Evolutionary conservation across 2,113 vertebrate genomes (phyloP).

Genomic region (Galbula dea): DNA sequence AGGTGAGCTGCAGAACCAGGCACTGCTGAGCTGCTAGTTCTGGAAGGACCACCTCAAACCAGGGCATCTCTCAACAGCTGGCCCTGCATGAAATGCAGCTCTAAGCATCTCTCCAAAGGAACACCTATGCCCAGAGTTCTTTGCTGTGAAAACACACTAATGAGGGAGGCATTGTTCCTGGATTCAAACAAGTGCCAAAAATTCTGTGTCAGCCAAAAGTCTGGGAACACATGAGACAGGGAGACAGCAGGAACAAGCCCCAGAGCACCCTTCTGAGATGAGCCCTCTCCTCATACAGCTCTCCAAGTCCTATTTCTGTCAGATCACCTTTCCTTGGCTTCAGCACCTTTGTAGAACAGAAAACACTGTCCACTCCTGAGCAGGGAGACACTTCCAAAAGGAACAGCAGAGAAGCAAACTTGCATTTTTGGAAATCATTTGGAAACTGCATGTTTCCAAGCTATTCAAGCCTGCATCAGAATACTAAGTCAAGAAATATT

Average conservation of each 20-base stretch:
- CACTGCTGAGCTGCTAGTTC: not conserved
- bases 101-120: too few species aligned
- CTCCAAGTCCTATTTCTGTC: too few species aligned
- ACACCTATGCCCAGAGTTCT: not conserved
- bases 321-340: not conserved
- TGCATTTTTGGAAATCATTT: not conserved
- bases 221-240: not conserved
- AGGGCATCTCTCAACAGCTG: not conserved
- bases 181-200: not conserved
- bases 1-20: rapidly evolving
- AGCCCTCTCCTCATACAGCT: not conserved
- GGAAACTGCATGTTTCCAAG: not conserved
- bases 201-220: not conserved
- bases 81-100: rapidly evolving
- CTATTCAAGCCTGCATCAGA: not conserved
- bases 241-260: not conserved
- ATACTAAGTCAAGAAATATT: not conserved
- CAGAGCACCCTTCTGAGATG: not conserved
- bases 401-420: not conserved
- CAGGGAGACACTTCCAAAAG: not conserved
- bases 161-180: not conserved
- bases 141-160: not conserved
- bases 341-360: not conserved
- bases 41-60: not conserved
- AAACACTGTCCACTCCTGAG: not conserved